Evolutionary conservation across 2,888 invertebrate species (phyloP).

Genomic region (Drosophila diplacantha): DNA sequence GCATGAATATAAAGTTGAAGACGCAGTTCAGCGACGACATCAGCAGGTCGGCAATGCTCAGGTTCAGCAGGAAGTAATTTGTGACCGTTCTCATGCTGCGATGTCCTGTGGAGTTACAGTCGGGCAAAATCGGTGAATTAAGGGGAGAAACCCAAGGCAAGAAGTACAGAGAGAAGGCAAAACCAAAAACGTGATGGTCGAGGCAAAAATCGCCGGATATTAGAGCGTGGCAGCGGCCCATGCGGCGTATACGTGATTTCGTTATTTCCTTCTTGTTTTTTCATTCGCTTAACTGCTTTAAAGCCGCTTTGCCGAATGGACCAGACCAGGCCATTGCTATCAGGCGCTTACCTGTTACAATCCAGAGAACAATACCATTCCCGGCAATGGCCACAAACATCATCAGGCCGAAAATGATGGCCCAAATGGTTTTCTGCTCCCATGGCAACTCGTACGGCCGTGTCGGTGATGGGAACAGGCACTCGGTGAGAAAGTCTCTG

Average conservation of each 20-base stretch:
- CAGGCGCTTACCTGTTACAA: slow-evolving; percentile 85
- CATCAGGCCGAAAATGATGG: slow-evolving; percentile 86
- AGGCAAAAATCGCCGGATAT: slow-evolving; percentile 41
- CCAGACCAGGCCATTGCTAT: slow-evolving; percentile 5
- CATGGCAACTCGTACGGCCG: slow-evolving; percentile 82
- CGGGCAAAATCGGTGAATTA: slow-evolving; percentile 5
- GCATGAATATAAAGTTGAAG: slow-evolving; percentile 94
- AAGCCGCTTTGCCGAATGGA: slow-evolving; percentile 5
- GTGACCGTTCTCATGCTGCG: slow-evolving; percentile 92
- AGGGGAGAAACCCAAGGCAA: background rate
- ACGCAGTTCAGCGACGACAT: slow-evolving; percentile 92
- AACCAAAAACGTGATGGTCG: slow-evolving; percentile 38
- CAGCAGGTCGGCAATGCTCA: slow-evolving; percentile 91
- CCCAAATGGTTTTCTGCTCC: slow-evolving; percentile 86
- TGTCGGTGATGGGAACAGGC: slow-evolving; percentile 80
- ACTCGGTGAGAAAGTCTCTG: slow-evolving; percentile 81
- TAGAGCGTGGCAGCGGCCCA: slow-evolving; percentile 18
- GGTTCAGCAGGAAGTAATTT: slow-evolving; percentile 93
- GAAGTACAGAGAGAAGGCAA: background rate
- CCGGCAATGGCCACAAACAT: slow-evolving; percentile 89
- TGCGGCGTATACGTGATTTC: slow-evolving; percentile 37
- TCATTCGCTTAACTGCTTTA: slow-evolving; percentile 8
- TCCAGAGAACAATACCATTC: slow-evolving; percentile 95
- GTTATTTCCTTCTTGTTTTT: background rate
- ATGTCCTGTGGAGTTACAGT: slow-evolving; percentile 81